Evolutionary conservation across 2,888 invertebrate species (phyloP), one percentile per base, ranked within the genome.

Genomic region (Morinoia aosen): DNA sequence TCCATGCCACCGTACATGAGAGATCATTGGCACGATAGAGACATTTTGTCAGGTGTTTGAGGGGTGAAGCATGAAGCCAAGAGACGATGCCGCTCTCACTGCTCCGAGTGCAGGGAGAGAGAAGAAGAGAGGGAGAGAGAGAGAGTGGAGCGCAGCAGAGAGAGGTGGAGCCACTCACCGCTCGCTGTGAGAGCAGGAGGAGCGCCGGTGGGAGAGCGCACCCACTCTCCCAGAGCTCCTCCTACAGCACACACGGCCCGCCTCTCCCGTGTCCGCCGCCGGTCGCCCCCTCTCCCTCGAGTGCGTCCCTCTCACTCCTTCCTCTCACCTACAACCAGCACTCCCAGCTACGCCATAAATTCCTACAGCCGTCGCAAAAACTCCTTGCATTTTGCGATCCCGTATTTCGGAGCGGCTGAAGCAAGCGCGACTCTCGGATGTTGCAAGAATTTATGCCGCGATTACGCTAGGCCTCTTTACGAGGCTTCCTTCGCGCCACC

Each of bases 151-250:
- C 61, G 91, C 48, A 48, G 76, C 19, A 95, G 91, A 12, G 19
- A 40, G 91, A 91, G 91, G 56, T 57, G 93, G 95, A 91, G 61
- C 16, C 19, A 39, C 88, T 93, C 93, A 57, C 90, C 93, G 57
- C 93, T 93, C 93, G 57, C 93, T 61, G 88, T 61, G 88, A 33
- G 88, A 95, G 57, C 64, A 61, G 88, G 96, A 95, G 95, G 88
- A 91, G 95, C 95, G 96, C 96, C 76, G 8, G 76, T 76, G 96
- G 91, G 91, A 96, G 96, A 96, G 95, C 95, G 16, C 95, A 96
- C 96, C 96, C 95, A 91, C 61, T 91, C 91, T 61, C 58, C 88
- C 91, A 88, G 58, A 88, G 61, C 95, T 95, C 91, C 95, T 57
- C 95, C 95, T 90, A 39, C 58, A 57, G 25, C 33, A 39, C 12